phyloP scores from a whole-genome alignment of 2,113 vertebrate genomes.

The Tragulus kanchil region DNA sequence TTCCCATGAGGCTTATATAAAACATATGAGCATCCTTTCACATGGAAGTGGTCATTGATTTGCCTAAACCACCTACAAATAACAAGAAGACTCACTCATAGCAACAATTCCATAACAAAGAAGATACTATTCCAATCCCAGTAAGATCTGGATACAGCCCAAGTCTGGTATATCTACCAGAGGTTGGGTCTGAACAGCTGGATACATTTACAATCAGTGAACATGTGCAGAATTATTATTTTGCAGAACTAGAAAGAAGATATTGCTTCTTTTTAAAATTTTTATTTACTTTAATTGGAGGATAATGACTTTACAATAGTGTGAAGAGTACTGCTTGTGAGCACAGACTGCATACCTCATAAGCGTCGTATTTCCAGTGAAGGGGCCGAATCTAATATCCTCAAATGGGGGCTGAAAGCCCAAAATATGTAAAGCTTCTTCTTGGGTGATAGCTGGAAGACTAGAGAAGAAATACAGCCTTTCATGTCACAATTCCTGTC shows the following conservation, averaged over 20 bases:
- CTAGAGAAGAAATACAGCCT: slow-evolving; percentile 82
- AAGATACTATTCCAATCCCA: not conserved
- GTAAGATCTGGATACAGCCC: not conserved
- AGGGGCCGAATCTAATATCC: slow-evolving; percentile 98
- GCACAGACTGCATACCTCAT: slow-evolving; percentile 91
- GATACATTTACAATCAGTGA: not conserved
- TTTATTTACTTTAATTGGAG: no score
- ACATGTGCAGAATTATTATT: not conserved
- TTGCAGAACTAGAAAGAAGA: slow-evolving; percentile 9
- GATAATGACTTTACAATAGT: no score
- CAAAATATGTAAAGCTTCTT: slow-evolving; percentile 97
- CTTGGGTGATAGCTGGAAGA: slow-evolving; percentile 97
- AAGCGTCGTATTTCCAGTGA: slow-evolving; percentile 98
- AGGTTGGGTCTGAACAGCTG: not conserved
- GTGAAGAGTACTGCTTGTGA: not conserved
- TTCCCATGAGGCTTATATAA: slow-evolving; percentile 98
- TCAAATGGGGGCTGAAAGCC: slow-evolving; percentile 99
- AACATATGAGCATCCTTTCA: slow-evolving; percentile 97
- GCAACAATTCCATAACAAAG: slow-evolving; percentile 8
- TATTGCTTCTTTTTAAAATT: not conserved
- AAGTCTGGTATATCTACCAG: not conserved
- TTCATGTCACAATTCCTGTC: slow-evolving; percentile 53
- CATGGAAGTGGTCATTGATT: slow-evolving; percentile 97
- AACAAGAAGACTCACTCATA: slow-evolving; percentile 71
- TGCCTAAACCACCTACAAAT: slow-evolving; percentile 97